A percentile compares a stretch with the other conserved stretches of the same genome.
These are phyloP conservation scores for Halcyon leucocephala DNA, from an alignment of 2,797 vertebrate genomes.

Conservation along the genomic window DNA sequence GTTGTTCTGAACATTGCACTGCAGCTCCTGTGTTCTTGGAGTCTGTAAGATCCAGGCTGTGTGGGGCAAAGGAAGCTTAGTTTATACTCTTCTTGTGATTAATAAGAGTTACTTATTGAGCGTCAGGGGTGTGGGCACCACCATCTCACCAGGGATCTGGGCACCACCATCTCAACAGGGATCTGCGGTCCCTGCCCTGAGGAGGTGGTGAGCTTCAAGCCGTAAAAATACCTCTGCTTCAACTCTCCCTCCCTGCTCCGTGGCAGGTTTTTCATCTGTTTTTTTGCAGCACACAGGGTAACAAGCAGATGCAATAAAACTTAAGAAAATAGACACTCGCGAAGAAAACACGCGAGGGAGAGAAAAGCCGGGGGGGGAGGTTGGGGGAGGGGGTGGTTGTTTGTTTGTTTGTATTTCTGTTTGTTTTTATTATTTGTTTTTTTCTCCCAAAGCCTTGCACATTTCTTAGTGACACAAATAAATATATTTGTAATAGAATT, in stretches of 20 bases:
- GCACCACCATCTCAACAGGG: not conserved
- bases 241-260: not conserved
- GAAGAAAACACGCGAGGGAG: accelerated
- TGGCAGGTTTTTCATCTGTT: accelerated
- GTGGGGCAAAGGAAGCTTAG: not conserved
- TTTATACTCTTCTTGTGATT: not conserved
- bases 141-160: not conserved
- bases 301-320: accelerated
- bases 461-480: too few relatives aligned
- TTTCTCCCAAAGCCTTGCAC: too few relatives aligned
- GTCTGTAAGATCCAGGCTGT: not conserved
- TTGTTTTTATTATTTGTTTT: too few relatives aligned
- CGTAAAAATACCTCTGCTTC: not conserved
- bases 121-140: not conserved
- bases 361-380: not conserved
- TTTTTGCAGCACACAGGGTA: not conserved
- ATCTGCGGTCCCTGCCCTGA: not conserved
- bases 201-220: not conserved
- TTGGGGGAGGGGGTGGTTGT: too few relatives aligned
- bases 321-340: accelerated
- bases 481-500: too few relatives aligned
- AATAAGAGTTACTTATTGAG: not conserved
- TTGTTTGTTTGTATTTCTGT: too few relatives aligned
- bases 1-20: not conserved
- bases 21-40: not conserved